A percentile compares a stretch with the other conserved stretches of the same genome.
phyloP scores from a whole-genome alignment of 2,888 invertebrate genomes.

The Chloroclysta siterata region DNA sequence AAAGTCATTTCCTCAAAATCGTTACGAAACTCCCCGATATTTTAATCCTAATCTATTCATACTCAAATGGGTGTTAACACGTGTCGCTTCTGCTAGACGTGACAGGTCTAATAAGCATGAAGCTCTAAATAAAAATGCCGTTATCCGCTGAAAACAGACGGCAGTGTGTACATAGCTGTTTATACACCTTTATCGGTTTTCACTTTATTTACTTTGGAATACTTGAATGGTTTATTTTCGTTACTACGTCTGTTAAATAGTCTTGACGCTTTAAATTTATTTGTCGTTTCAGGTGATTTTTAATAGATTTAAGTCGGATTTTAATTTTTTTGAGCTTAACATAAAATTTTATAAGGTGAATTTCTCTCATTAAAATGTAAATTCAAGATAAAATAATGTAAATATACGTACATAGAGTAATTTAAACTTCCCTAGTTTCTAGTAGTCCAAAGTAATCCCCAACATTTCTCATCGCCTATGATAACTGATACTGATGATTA shows the following conservation, averaged over 20 bases:
- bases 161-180: slow-evolving; percentile 28
- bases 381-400: too few species aligned
- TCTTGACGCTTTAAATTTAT: neutral
- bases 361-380: too few species aligned
- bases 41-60: slow-evolving; percentile 36
- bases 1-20: slow-evolving; percentile 19
- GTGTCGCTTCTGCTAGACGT: slow-evolving; percentile 42
- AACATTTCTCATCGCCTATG: too few species aligned
- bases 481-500: too few species aligned
- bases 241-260: slow-evolving; percentile 3
- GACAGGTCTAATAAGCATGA: slow-evolving; percentile 63
- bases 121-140: slow-evolving; percentile 42
- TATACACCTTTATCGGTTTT: slow-evolving; percentile 20
- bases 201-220: slow-evolving; percentile 14
- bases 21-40: slow-evolving; percentile 27
- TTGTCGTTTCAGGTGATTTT: neutral
- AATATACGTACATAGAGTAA: too few species aligned
- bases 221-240: slow-evolving; percentile 18
- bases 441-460: too few species aligned
- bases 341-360: too few species aligned
- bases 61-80: slow-evolving; percentile 41
- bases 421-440: too few species aligned
- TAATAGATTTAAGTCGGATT: too few species aligned
- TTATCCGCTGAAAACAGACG: slow-evolving; percentile 33
- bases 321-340: too few species aligned